phyloP scores from a whole-genome alignment of 1,140 invertebrate species.

The Trialeurodes vaporariorum region DNA sequence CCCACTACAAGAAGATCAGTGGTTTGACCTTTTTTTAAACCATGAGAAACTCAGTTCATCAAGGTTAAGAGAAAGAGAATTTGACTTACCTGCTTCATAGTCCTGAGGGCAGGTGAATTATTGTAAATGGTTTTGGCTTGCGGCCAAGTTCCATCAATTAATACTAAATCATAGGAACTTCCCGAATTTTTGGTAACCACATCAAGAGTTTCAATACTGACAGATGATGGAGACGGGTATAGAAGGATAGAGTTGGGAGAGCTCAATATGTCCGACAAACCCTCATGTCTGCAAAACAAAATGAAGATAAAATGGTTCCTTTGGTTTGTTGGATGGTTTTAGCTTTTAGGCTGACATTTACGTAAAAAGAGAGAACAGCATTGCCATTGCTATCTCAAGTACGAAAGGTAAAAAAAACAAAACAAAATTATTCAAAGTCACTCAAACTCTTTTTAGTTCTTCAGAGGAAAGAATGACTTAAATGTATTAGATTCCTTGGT shows the following conservation, averaged over 20 bases:
- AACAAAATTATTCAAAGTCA: too few species aligned
- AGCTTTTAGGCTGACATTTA: too few species aligned
- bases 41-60: background rate
- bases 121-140: constrained; percentile 81
- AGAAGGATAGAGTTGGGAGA: constrained; percentile 61
- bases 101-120: constrained; percentile 51
- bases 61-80: background rate
- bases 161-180: constrained; percentile 58
- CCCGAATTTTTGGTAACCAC: constrained; percentile 24
- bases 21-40: background rate
- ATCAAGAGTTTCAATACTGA: constrained; percentile 43
- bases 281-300: constrained; percentile 44
- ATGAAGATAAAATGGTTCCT: background rate
- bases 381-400: too few species aligned
- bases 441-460: too few species aligned
- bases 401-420: too few species aligned
- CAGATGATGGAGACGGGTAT: constrained; percentile 65
- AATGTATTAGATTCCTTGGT: too few species aligned
- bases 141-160: constrained; percentile 89
- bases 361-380: too few species aligned
- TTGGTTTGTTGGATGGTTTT: too few species aligned
- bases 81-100: constrained; percentile 40
- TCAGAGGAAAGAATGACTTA: too few species aligned
- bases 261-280: constrained; percentile 51
- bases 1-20: constrained; percentile 1